Base-by-base conservation (phyloP, 2,888 invertebrate species). In the Ligdia adustata region DNA sequence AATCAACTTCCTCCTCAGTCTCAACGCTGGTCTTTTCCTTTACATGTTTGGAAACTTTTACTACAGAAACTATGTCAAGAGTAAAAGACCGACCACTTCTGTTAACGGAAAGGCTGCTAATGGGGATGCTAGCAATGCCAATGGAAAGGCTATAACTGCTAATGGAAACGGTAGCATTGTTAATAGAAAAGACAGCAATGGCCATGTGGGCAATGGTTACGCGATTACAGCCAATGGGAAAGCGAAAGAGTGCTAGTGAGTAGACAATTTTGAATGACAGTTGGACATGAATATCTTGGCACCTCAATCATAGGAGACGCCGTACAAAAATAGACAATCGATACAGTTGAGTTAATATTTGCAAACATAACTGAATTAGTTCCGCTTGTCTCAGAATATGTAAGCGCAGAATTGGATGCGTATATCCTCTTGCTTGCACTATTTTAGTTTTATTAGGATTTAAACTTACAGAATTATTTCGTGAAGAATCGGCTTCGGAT, bases 1-100 rank as follows among this genome's bases (percentile, higher is more conserved):
- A 7, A 91, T 96, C 60, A 92, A 93, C 32, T 91, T 92, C 55
- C 85, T 96, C 33, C 90, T 96, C 9, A 82, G 91, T 0, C 82
- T 94, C 35, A 95, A 95, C 69, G 92, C 95, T 9, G 82, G 91
- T 0, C 85, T 95, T 3, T 96, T 96, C 79, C 88, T 95, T 2
- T 96, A 95, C 66, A 92, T 96, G 86, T 96, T 96, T 67, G 93
- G 93, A 27, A 92, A 94, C 57, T 96, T 96, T 75, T 96, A 96
- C 75, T 86, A 93, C 35, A 89, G 88, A 47, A 94, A 91, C 58
- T 96, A 96, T 72, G 74, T 91, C 5, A 91, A 90, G 43, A 64
- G 12, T 18, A 64, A 38, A 13, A 69, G 56, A 57, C 12, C 15
- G 9, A 53, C 39, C n/a, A 3, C 15, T 3, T 9, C 11, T 35